phyloP scores from a whole-genome alignment of 2,888 invertebrate species.

The Chymomyza amoena region DNA sequence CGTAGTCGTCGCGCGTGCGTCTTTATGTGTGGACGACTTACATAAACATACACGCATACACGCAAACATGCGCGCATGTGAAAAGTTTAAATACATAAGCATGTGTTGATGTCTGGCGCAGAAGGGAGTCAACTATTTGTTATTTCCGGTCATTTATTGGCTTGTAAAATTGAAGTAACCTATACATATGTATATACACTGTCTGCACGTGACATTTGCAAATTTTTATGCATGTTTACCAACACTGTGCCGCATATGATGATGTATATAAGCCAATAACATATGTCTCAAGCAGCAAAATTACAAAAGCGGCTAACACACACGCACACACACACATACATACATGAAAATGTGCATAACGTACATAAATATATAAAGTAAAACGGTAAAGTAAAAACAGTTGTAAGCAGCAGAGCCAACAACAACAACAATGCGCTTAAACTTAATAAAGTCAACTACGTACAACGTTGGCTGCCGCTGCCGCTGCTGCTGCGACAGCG shows the following conservation, averaged over 20 bases:
- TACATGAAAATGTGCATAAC: neutral
- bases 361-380: constrained; percentile 22
- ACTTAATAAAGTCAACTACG: constrained; percentile 19
- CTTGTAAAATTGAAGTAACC: neutral
- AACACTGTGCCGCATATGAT: neutral
- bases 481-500: neutral
- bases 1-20: constrained; percentile 21
- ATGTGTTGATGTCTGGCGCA: neutral
- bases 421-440: constrained; percentile 44
- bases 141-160: constrained; percentile 49
- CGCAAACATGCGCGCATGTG: neutral
- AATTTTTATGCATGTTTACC: neutral
- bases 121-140: neutral
- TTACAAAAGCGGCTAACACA: neutral
- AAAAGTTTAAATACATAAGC: too few species aligned
- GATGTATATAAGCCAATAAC: neutral
- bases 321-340: neutral
- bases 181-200: neutral
- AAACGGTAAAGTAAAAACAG: constrained; percentile 61
- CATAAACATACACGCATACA: neutral
- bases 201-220: neutral
- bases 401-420: constrained; percentile 46
- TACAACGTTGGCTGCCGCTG: neutral
- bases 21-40: neutral
- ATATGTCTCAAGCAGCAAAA: neutral